Percentiles rank a stretch among this genome's conserved stretches.
Conservation (phyloP, 2,113 vertebrate species). For the Hepsetus odoe region DNA sequence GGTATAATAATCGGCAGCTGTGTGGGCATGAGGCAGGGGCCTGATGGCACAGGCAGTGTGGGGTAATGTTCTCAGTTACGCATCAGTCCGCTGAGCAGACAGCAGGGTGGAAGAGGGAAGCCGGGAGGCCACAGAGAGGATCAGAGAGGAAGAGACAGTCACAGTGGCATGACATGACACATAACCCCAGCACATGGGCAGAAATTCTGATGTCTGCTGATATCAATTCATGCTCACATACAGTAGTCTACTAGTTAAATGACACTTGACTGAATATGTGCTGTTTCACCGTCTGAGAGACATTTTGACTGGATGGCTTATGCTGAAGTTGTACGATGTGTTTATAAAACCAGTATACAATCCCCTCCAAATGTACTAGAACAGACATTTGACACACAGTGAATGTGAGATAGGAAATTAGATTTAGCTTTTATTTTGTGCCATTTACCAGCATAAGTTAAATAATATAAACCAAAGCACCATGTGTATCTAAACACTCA, state of each 20-base stretch:
- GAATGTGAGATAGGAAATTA: no score
- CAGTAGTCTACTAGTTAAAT: background rate
- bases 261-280: background rate
- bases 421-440: no score
- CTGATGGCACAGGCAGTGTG: background rate
- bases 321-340: no score
- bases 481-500: no score
- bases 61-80: conserved; percentile 45
- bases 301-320: no score
- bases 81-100: conserved; percentile 1
- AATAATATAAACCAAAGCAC: no score
- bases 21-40: background rate
- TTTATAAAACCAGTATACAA: no score
- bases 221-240: background rate
- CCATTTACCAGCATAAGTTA: no score
- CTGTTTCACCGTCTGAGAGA: no score
- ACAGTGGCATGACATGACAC: conserved; percentile 6
- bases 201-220: conserved; percentile 17
- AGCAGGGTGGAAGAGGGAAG: background rate
- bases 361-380: no score
- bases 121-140: conserved; percentile 1
- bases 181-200: conserved; percentile 26
- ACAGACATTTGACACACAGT: no score
- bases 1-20: background rate
- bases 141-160: conserved; percentile 37